Base-by-base conservation (phyloP, 2,888 invertebrate genomes). In the Drosophila leonis region DNA sequence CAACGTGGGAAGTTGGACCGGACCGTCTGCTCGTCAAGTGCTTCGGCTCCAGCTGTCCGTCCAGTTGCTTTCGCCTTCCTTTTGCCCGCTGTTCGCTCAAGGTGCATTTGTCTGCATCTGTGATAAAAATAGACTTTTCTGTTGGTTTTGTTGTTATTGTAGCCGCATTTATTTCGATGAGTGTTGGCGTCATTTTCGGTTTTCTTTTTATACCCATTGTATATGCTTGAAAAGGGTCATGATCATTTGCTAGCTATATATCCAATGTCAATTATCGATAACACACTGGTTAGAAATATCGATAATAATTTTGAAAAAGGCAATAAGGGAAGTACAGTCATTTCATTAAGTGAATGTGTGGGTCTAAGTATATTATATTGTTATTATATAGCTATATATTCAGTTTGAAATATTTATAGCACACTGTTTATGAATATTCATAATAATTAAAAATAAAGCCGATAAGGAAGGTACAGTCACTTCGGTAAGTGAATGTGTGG, bases 1-100 rank as follows among this genome's bases (percentile, higher is more conserved):
- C 80, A 70, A 81, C 81, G 85, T 86, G 85, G 88, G 88, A 86
- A 87, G 88, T 74, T 63, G 72, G 57, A 72, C 65, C 69, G 71
- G 57, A 70, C 65, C 71, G 73, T 71, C 84, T 81, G 73, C 55
- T 63, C 52, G 72, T 79, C 79, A 79, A 79, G 76, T 76, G 79
- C 61, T 75, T 73, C 55, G 76, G 72, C 74, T 75, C 75, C 86
- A 74, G 80, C 70, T 80, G 72, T 80, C 49, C 37, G 24, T 35
- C 74, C 73, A 74, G 65, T 80, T 72, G 67, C 68, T 56, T 18
- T 33, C 42, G 55, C 41, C 64, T 15, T 18, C 59, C 29, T 55
- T 55, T 37, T 29, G n/a, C 27, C 35, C 20, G 41, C 31, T 35
- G 12, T 15, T 35, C 39, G 54, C 7, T 42, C 48, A 42, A 37